Percentiles rank a stretch among this genome's conserved stretches.
These are phyloP conservation scores for Odontomachus brunneus DNA, from an alignment of 1,140 invertebrate species.

Conservation along the genomic window DNA sequence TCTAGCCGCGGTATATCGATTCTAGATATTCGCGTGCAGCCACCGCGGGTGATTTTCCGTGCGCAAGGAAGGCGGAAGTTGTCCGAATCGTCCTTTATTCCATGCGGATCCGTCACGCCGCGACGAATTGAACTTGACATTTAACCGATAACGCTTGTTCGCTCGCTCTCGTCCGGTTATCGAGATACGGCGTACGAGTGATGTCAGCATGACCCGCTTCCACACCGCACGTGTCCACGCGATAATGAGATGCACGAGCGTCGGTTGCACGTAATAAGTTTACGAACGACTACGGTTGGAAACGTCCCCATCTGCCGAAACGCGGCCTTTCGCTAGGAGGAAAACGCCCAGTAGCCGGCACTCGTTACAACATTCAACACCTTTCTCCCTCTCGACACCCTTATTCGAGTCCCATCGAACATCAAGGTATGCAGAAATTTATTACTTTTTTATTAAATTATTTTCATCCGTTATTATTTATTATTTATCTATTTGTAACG, in stretches of 20 bases:
- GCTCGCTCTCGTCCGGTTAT: background rate
- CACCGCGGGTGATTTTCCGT: constrained; percentile 8
- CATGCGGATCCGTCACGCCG: constrained; percentile 48
- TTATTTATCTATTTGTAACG: no score
- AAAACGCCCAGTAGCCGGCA: no score
- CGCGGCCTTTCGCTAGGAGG: no score
- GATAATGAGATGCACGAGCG: constrained; percentile 58
- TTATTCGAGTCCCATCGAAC: no score
- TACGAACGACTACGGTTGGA: constrained; percentile 15
- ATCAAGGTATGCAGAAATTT: no score
- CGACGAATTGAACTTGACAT: constrained; percentile 63
- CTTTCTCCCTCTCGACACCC: no score
- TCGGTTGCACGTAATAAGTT: constrained; percentile 67
- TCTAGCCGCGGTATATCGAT: background rate
- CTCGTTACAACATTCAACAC: no score
- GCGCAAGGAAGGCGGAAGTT: constrained; percentile 5
- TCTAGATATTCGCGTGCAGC: background rate
- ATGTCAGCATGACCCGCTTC: constrained; percentile 64
- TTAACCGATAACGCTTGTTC: constrained; percentile 64
- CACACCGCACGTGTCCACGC: constrained; percentile 42
- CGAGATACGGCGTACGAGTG: constrained; percentile 46
- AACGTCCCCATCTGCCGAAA: background rate
- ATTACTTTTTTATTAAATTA: no score
- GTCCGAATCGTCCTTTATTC: constrained; percentile 33
- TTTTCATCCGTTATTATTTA: no score